Evolutionary conservation across 2,113 vertebrate species (phyloP), one percentile per base, ranked within the genome.

Genomic region (Sorex fumeus): DNA sequence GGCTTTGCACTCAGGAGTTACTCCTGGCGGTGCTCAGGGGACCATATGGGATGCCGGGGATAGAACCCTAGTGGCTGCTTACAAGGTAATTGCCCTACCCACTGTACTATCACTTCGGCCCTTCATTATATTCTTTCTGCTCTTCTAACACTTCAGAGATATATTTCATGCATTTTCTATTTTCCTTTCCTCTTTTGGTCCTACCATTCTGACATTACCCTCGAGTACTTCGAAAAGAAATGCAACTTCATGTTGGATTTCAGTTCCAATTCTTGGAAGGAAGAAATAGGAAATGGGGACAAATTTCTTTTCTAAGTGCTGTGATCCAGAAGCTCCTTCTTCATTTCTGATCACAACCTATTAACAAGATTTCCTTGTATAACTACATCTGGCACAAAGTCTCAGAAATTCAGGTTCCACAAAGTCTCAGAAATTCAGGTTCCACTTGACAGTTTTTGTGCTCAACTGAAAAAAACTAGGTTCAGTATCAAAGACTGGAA

Each of bases 321-420:
- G 27, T 87, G 67, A 88, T 72, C 47, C 77, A 64, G 36, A 78
- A 85, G 47, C 92, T 93, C 9, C 57, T 21, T 60, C 57, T 18
- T 60, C 57, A 72, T 30, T 87, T 91, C 72, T 81, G 36, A 47
- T 79, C 30, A 71, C 15, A 71, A 86, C 50, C 34, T 30, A 53
- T 89, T 94, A 57, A 32, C 77, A 76, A 28, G 84, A 94, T 84
- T 84, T 84, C 60, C 91, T 90, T 40, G 45, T 57, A 40, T 90
- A 43, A 78, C 69, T 80, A 50, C 3, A 60, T 6, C 4, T 84
- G 45, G n/a, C 36, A 79, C 67, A 94, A 67, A 71, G 62, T 40
- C 40, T 40, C 40, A 40, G 40, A 40, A 40, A 40, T 40, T 40
- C 4, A 40, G 40, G 40, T 40, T 40, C 40, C 7, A 40, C n/a